Percentiles rank a stretch among this genome's conserved stretches.
Evolutionary conservation across 2,797 vertebrate species (phyloP).

Genomic region (Halcyon badia): DNA sequence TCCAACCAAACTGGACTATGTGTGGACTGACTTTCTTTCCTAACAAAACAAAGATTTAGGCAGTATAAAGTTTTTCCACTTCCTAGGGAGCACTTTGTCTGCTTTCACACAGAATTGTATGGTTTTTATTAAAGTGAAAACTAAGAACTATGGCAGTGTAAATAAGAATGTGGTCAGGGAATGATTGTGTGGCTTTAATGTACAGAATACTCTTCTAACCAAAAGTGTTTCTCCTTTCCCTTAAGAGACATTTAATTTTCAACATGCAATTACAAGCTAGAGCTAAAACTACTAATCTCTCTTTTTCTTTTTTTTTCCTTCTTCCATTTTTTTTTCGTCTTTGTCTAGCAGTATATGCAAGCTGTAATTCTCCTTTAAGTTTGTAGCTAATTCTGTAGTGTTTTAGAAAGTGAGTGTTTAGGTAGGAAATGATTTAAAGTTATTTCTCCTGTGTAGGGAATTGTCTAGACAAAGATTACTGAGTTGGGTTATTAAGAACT

Average conservation of each 20-base stretch:
- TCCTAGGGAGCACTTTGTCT: neutral
- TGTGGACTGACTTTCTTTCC: neutral
- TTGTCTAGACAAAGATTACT: neutral
- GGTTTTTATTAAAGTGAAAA: neutral
- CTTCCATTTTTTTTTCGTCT: neutral
- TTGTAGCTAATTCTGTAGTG: neutral
- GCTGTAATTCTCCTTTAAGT: neutral
- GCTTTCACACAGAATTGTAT: neutral
- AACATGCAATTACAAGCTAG: neutral
- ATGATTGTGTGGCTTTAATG: neutral
- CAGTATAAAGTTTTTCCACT: neutral
- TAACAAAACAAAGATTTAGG: neutral
- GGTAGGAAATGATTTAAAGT: neutral
- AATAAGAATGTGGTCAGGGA: constrained; percentile 7
- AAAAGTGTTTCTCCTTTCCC: neutral
- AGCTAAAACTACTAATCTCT: neutral
- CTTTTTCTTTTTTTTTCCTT: too few relatives aligned
- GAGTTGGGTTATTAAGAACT: neutral
- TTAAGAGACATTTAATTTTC: neutral
- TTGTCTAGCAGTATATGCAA: neutral
- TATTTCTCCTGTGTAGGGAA: neutral
- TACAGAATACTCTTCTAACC: neutral
- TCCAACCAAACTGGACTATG: neutral
- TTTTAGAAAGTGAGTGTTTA: neutral
- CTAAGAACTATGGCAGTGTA: neutral